Evolutionary conservation across 2,797 vertebrate species (phyloP).

Genomic region (Pseudochaenichthys georgianus): DNA sequence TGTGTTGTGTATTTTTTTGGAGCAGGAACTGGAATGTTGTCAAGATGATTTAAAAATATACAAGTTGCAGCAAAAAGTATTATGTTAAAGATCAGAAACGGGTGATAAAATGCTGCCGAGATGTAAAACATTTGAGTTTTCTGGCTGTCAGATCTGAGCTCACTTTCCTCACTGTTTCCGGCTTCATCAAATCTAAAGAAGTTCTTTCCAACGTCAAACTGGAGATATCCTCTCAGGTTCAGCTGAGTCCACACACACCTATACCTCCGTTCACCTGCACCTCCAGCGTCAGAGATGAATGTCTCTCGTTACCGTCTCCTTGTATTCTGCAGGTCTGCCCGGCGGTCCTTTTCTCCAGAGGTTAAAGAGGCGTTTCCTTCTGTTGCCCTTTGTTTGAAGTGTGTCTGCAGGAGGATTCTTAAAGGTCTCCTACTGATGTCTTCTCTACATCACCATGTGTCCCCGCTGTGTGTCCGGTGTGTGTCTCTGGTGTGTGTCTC

Average conservation of each 20-base stretch:
- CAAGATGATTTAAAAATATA: too few species aligned
- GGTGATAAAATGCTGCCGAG: too few species aligned
- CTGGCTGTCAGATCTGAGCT: background rate
- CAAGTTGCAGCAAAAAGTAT: too few species aligned
- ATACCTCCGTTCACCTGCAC: constrained; percentile 1
- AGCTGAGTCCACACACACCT: constrained; percentile 7
- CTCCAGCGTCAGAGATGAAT: constrained; percentile 14
- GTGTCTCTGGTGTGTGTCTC: too few species aligned
- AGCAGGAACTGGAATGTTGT: too few species aligned
- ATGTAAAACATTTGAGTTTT: background rate
- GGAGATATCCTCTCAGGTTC: background rate
- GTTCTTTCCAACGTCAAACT: background rate
- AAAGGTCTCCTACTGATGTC: too few species aligned
- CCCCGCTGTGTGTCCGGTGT: too few species aligned
- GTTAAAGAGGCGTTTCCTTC: background rate
- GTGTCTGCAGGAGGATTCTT: too few species aligned
- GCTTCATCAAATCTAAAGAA: background rate
- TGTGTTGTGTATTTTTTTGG: too few species aligned
- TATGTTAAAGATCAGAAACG: too few species aligned
- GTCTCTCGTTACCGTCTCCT: constrained; percentile 10
- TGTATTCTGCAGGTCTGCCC: background rate
- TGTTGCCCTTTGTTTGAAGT: background rate
- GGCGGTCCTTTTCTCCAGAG: background rate
- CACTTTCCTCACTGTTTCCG: background rate
- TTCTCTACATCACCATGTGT: too few species aligned